These are phyloP conservation scores for Dolichotis patagonum DNA, from an alignment of 2,113 vertebrate genomes.

Conservation along the genomic window DNA sequence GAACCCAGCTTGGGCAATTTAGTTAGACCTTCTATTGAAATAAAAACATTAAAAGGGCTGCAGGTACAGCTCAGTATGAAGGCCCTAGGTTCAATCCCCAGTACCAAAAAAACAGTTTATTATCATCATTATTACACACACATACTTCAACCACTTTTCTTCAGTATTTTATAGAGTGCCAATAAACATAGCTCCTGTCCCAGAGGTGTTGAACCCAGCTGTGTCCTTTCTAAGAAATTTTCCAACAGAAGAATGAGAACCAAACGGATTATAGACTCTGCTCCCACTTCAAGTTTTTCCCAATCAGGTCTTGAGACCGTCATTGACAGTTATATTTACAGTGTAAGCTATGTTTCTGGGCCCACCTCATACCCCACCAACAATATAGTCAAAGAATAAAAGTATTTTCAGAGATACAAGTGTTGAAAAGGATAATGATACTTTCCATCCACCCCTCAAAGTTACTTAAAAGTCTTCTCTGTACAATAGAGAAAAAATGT, in stretches of 20 bases:
- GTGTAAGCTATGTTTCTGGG: not conserved
- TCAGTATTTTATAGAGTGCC: not conserved
- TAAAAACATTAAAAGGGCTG: not conserved
- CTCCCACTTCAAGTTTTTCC: not conserved
- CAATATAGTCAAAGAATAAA: conserved; percentile 9
- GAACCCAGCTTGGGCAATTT: not conserved
- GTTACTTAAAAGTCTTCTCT: not conserved
- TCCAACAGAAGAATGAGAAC: not conserved
- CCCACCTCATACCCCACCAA: not conserved
- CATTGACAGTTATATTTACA: not conserved
- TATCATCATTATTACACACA: not conserved
- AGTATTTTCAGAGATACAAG: conserved; percentile 1
- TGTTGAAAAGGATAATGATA: not conserved
- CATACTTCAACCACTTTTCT: not conserved
- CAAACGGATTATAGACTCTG: not conserved
- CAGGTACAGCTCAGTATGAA: not conserved
- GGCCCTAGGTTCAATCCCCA: not conserved
- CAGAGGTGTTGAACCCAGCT: not conserved
- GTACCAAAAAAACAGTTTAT: not conserved
- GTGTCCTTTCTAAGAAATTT: not conserved
- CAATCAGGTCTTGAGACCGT: not conserved
- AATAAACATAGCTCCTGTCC: not conserved
- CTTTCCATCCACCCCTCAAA: not conserved
- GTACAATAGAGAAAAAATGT: not conserved
- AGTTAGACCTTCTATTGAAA: not conserved